Evolutionary conservation across 2,113 vertebrate genomes (phyloP).

Genomic region (Catharus bicknelli): DNA sequence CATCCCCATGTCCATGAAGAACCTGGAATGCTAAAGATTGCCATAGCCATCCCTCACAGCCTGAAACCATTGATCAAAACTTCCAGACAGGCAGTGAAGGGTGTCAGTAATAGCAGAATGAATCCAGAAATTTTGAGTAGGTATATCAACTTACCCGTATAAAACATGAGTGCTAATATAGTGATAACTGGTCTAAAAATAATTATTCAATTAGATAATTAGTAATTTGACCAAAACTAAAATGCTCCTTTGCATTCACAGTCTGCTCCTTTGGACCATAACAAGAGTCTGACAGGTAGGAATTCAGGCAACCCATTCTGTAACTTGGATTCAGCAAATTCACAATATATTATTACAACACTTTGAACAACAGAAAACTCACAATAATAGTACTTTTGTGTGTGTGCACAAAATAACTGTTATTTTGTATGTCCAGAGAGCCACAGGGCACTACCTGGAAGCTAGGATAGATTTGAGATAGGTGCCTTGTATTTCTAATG

Average conservation of each 20-base stretch:
- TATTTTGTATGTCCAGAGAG: not conserved
- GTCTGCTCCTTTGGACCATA: not conserved
- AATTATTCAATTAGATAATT: not conserved
- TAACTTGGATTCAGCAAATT: not conserved
- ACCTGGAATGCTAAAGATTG: rapidly evolving
- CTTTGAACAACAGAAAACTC: not conserved
- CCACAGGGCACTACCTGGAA: not conserved
- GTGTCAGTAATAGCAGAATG: rapidly evolving
- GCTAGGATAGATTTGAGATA: not conserved
- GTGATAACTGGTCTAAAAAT: not conserved
- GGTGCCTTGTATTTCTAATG: not conserved
- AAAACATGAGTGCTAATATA: not conserved
- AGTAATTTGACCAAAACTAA: not conserved
- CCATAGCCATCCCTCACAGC: too few relatives aligned
- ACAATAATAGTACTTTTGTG: not conserved
- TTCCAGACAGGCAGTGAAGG: not conserved
- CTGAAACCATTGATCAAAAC: not conserved
- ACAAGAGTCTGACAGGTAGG: not conserved
- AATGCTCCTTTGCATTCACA: not conserved
- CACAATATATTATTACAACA: not conserved
- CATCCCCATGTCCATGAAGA: not conserved
- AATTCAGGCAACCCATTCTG: not conserved
- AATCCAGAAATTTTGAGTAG: not conserved
- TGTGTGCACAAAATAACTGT: not conserved
- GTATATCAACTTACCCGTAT: not conserved